phyloP scores from a whole-genome alignment of 2,888 invertebrate species.

The Nomada ferruginata region DNA sequence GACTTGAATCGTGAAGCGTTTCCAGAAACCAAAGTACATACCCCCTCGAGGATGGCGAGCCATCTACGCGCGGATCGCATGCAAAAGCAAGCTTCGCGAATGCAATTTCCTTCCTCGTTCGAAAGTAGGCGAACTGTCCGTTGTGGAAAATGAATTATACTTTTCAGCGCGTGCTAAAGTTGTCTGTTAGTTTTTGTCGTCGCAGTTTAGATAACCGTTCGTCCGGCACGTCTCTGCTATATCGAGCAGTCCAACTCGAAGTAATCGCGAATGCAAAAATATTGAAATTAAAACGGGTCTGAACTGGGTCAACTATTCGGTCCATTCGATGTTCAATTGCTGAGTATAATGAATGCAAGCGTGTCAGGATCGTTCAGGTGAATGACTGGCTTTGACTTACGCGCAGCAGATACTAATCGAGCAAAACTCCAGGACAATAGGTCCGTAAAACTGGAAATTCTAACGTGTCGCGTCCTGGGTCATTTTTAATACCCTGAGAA shows the following conservation, averaged over 20 bases:
- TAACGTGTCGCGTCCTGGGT: background rate
- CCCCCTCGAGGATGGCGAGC: constrained; percentile 22
- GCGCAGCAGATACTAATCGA: background rate
- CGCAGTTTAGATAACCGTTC: background rate
- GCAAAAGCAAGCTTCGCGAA: constrained; percentile 19
- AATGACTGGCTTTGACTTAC: constrained; percentile 1
- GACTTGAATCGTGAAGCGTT: constrained; percentile 36
- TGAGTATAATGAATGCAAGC: constrained; percentile 41
- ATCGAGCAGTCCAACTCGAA: too few relatives aligned
- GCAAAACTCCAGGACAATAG: background rate
- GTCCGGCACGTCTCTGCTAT: background rate
- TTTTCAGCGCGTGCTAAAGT: background rate
- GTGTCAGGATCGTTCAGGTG: constrained; percentile 12
- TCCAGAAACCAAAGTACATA: constrained; percentile 22
- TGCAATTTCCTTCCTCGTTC: constrained; percentile 19
- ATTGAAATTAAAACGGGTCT: constrained; percentile 29
- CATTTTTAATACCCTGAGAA: background rate
- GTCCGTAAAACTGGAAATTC: background rate
- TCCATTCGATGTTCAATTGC: constrained; percentile 34
- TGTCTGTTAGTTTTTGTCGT: background rate
- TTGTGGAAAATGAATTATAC: constrained; percentile 21
- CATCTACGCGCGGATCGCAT: constrained; percentile 18
- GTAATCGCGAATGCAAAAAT: constrained; percentile 23
- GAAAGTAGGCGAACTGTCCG: constrained; percentile 45
- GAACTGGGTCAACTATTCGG: constrained; percentile 39